Evolutionary conservation across 2,888 invertebrate species (phyloP).

Genomic region (Drosophila rellima): DNA sequence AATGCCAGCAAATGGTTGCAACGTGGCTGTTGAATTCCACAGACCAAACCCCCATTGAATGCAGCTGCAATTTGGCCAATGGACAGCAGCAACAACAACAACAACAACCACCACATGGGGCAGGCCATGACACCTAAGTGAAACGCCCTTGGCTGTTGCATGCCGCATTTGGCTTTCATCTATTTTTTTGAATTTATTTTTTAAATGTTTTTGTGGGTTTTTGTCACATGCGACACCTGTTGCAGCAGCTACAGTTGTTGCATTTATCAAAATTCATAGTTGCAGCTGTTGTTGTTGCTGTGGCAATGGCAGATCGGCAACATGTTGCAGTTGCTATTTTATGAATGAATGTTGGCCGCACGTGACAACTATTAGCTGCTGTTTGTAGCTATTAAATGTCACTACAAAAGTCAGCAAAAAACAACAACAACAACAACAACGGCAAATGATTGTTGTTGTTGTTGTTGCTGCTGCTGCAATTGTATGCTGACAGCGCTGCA

Average conservation of each 20-base stretch:
- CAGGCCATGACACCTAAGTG: conserved; percentile 31
- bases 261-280: conserved; percentile 43
- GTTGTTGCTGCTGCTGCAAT: conserved; percentile 45
- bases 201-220: conserved; percentile 2
- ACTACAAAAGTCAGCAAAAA: conserved; percentile 55
- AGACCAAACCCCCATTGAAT: conserved; percentile 10
- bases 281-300: conserved; percentile 19
- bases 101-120: neutral
- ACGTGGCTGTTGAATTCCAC: conserved; percentile 19
- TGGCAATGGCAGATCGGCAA: conserved; percentile 32
- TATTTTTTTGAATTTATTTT: conserved; percentile 16
- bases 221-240: conserved; percentile 41
- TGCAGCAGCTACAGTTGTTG: conserved; percentile 22
- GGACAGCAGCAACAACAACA: conserved; percentile 16
- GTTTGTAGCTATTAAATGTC: conserved; percentile 74
- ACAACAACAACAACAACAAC: conserved; percentile 21
- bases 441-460: conserved; percentile 7
- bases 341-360: conserved; percentile 75
- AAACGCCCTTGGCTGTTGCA: conserved; percentile 38
- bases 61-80: conserved; percentile 28
- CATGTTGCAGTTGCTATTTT: conserved; percentile 63
- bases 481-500: conserved; percentile 51
- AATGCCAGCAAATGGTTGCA: conserved; percentile 56
- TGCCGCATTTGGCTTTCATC: conserved; percentile 29
- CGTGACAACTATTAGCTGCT: conserved; percentile 77